Evolutionary conservation across 2,888 invertebrate species (phyloP).

Genomic region (Gastracanthus pulcherrimus): DNA sequence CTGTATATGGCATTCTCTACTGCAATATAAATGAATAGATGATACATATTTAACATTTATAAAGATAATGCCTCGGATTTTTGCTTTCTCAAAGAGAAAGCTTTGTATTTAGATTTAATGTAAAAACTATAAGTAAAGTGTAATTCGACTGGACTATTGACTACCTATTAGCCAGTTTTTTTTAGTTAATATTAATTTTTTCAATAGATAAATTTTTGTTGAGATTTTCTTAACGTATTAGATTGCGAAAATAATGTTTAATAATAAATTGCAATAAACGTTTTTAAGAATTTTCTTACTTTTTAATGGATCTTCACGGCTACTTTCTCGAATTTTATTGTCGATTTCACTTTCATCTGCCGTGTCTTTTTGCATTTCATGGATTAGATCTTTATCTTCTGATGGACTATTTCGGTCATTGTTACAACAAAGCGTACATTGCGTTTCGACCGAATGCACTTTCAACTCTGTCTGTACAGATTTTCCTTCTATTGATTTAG

Average conservation of each 20-base stretch:
- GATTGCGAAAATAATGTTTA: not conserved
- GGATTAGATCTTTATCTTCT: not conserved
- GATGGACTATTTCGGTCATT: not conserved
- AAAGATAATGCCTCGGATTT: too few species aligned
- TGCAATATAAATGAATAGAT: too few species aligned
- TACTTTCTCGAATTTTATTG: not conserved
- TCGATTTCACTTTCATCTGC: conserved; percentile 32
- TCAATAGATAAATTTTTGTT: too few species aligned
- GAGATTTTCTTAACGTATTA: too few species aligned
- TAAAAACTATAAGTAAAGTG: too few species aligned
- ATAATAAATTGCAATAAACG: not conserved
- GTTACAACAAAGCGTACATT: conserved; percentile 23
- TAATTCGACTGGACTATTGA: too few species aligned
- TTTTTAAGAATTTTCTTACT: not conserved
- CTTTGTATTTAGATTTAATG: too few species aligned
- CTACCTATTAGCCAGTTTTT: not conserved
- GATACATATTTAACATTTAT: too few species aligned
- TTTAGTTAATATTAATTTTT: too few species aligned
- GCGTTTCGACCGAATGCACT: conserved; percentile 20
- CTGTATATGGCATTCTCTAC: too few species aligned
- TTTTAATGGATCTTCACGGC: not conserved
- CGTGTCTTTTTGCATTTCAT: not conserved
- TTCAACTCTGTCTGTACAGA: conserved; percentile 2
- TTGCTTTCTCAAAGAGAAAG: too few species aligned
- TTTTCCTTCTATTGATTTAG: conserved; percentile 1